Evolutionary conservation across 2,113 vertebrate genomes (phyloP).

Genomic region (Mesoclemmys tuberculata): DNA sequence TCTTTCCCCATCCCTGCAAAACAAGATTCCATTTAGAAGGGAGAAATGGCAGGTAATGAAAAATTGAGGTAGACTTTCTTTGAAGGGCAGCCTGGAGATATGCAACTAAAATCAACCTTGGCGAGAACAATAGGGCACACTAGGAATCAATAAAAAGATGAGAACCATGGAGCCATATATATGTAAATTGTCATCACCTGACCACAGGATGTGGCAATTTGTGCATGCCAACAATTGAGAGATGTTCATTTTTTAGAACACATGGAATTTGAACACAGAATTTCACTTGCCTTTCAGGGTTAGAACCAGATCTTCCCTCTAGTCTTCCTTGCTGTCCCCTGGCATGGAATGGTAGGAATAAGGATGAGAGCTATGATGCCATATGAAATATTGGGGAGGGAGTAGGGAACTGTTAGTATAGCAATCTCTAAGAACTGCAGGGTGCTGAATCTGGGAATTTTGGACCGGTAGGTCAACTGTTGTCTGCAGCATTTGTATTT

Average conservation of each 20-base stretch:
- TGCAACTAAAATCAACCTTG: background rate
- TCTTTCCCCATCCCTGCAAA: background rate
- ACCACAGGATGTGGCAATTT: background rate
- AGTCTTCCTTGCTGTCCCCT: no score
- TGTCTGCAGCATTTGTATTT: no score
- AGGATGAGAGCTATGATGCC: no score
- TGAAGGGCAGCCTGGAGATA: background rate
- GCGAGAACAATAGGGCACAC: background rate
- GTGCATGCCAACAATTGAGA: no score
- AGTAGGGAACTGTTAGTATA: no score
- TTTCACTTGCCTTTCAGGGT: no score
- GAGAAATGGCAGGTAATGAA: background rate
- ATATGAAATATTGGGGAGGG: no score
- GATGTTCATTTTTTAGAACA: background rate
- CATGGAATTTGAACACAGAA: background rate
- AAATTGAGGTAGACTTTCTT: background rate
- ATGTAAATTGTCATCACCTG: background rate
- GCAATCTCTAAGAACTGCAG: no score
- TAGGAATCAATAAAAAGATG: background rate
- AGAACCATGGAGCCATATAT: background rate
- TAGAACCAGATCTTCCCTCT: no score
- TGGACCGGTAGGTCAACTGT: no score
- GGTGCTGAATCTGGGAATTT: no score
- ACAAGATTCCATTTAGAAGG: background rate
- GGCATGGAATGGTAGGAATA: no score